Evolutionary conservation across 2,797 vertebrate species (phyloP).

Genomic region (Sciaenops ocellatus): DNA sequence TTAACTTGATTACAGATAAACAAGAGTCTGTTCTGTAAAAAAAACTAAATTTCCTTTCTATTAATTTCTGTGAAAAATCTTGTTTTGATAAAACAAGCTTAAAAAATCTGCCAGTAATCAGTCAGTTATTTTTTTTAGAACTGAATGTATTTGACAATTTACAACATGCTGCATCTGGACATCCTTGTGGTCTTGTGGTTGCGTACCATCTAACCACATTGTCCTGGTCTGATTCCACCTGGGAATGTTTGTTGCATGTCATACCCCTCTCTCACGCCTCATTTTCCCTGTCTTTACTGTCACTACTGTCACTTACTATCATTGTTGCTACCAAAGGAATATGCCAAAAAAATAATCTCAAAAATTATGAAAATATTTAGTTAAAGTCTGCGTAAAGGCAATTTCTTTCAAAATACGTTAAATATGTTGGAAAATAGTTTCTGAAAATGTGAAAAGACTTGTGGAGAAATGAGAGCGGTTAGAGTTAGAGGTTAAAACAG

Average conservation of each 20-base stretch:
- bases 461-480: no score
- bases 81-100: neutral
- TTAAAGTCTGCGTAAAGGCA: no score
- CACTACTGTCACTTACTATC: neutral
- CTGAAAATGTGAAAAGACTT: no score
- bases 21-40: neutral
- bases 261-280: neutral
- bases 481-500: no score
- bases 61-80: neutral
- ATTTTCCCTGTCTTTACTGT: neutral
- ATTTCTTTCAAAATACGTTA: no score
- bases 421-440: no score
- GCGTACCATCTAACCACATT: neutral
- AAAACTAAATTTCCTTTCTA: no score
- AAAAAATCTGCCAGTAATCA: neutral
- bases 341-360: neutral
- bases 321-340: neutral
- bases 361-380: no score
- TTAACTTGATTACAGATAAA: constrained; percentile 4
- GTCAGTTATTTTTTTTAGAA: neutral
- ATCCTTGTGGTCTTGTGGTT: neutral
- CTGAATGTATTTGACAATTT: neutral
- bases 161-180: neutral
- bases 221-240: neutral
- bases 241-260: neutral